Evolutionary conservation across 1,140 invertebrate genomes (phyloP).

Genomic region (Theocolax elegans): DNA sequence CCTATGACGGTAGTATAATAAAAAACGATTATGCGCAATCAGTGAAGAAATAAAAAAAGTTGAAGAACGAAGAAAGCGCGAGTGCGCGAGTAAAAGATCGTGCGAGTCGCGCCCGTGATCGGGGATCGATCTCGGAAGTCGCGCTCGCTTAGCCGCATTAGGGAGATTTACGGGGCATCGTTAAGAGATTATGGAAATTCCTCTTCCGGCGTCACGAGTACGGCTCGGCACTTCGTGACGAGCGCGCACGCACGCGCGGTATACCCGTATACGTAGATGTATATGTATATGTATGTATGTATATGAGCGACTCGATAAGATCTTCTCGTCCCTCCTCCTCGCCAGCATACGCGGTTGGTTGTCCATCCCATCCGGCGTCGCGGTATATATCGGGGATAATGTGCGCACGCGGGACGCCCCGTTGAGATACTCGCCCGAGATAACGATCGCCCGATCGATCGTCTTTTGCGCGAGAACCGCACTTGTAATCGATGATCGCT

Average conservation of each 20-base stretch:
- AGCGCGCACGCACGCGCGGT: slow-evolving; percentile 48
- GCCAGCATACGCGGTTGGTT: neutral
- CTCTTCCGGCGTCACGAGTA: slow-evolving; percentile 32
- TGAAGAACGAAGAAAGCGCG: too few species aligned
- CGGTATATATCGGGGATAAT: neutral
- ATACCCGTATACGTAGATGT: slow-evolving; percentile 28
- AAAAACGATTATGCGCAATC: too few species aligned
- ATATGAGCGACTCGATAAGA: too few species aligned
- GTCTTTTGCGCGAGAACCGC: slow-evolving; percentile 5
- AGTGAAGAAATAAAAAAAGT: too few species aligned
- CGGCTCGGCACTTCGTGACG: slow-evolving; percentile 39
- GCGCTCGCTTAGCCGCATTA: slow-evolving; percentile 12
- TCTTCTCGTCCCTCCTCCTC: neutral
- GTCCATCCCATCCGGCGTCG: neutral
- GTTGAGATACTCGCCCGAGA: neutral
- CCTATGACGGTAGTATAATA: too few species aligned
- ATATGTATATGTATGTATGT: too few species aligned
- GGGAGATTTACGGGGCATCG: slow-evolving; percentile 33
- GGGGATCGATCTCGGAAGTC: slow-evolving; percentile 1
- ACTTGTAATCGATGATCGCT: slow-evolving; percentile 19
- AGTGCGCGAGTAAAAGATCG: too few species aligned
- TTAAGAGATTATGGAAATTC: slow-evolving; percentile 38
- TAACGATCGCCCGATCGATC: slow-evolving; percentile 4
- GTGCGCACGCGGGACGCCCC: neutral
- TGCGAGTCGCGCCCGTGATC: too few species aligned